phyloP scores from a whole-genome alignment of 2,113 vertebrate species.

The Megaleporinus macrocephalus region DNA sequence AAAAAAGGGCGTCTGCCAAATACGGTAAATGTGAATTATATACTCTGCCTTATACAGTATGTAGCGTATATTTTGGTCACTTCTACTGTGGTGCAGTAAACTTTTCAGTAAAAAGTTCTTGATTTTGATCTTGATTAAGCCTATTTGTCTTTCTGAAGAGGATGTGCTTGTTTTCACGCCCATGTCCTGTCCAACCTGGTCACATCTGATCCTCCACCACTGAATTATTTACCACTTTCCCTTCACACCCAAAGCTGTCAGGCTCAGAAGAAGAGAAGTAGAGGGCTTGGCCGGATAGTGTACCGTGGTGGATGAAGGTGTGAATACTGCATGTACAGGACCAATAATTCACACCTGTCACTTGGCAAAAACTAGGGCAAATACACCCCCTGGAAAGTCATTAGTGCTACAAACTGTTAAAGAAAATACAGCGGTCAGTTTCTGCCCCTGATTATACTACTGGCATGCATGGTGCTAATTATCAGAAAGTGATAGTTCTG shows the following conservation, averaged over 20 bases:
- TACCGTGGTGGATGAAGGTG: conserved; percentile 6
- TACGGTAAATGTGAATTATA: too few relatives aligned
- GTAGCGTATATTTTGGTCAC: too few relatives aligned
- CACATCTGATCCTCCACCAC: conserved; percentile 30
- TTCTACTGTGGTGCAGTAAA: too few relatives aligned
- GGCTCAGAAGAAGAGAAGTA: conserved; percentile 9
- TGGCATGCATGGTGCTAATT: not conserved
- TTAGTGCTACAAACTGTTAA: not conserved
- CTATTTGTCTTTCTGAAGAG: not conserved
- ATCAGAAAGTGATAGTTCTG: not conserved
- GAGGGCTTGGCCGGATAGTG: conserved; percentile 1
- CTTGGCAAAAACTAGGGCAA: not conserved
- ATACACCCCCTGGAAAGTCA: not conserved
- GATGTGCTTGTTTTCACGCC: conserved; percentile 3
- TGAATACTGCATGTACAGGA: conserved; percentile 4
- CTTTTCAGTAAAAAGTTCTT: too few relatives aligned
- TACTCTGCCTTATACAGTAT: too few relatives aligned
- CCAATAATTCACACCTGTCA: conserved; percentile 4
- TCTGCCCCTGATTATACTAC: not conserved
- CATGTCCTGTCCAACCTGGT: conserved; percentile 6
- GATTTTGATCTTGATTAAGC: too few relatives aligned
- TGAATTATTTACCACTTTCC: conserved; percentile 51
- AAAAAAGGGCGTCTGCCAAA: too few relatives aligned
- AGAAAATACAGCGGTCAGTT: not conserved
- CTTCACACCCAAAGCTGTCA: conserved; percentile 27